Evolutionary conservation across 2,113 vertebrate genomes (phyloP), one percentile per base, ranked within the genome.

Genomic region (Scytalopus superciliaris): DNA sequence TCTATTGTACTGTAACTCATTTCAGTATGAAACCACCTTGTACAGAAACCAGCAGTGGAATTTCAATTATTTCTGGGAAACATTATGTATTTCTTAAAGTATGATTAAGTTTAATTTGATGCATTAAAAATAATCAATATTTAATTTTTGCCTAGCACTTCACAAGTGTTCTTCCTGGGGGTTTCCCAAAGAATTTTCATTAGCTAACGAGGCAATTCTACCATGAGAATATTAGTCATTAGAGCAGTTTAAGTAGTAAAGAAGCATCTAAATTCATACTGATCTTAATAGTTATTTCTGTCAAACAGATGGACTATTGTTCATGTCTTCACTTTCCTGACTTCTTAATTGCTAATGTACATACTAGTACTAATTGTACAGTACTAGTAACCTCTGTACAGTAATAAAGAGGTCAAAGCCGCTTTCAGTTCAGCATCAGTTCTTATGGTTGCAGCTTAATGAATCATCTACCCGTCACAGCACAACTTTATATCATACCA

Each of bases 261-360:
- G 63, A 79, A 64, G 57, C 40, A 92, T 93, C 70, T 93, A 94
- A 96, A 96, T 95, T 94, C 25, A 8, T 91, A 95, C 81, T 79
- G 85, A 89, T 96, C 91, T 95, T 95, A 89, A 93, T 39, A 93
- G 92, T 75, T 97, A 95, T 90, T 97, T 98, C 93, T 93, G 85
- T 96, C 57, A 94, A 97, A 95, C 97, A 97, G 96, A 97, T 96
- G 96, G 91, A 89, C 97, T 96, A 88, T 96, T 97, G 97, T 97
- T 97, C 96, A 72, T 4, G 13, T 89, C 90, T 96, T 31, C 40
- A 87, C 91, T 93, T 73, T 83, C 59, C 50, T 98, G 97, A 97
- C 95, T 97, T 94, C 87, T 83, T 97, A 98, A 98, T 97, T 97
- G 91, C 92, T 95, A 96, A 96, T 93, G 87, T 93, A 96, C 89